Conservation (phyloP, 2,797 vertebrate species). For the Platalea minor region DNA sequence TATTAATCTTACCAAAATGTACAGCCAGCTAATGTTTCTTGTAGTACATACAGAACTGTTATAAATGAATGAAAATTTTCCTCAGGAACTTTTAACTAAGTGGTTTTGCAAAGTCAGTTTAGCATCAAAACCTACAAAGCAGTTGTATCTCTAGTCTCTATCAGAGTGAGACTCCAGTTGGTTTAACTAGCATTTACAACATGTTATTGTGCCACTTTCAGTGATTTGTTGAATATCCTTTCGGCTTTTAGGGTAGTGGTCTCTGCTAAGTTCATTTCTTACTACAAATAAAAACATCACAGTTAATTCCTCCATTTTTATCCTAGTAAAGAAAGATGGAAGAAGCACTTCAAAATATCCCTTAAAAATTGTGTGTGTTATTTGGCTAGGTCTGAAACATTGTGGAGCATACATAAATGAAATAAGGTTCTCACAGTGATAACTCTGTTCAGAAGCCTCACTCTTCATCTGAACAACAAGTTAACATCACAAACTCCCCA, state of each 20-base stretch:
- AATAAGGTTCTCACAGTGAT: not conserved
- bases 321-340: not conserved
- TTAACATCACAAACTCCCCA: not conserved
- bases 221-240: not conserved
- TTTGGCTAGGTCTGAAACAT: not conserved
- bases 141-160: not conserved
- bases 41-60: not conserved
- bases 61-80: not conserved
- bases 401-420: not conserved
- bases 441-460: not conserved
- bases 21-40: not conserved
- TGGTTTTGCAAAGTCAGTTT: not conserved
- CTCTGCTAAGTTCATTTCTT: not conserved
- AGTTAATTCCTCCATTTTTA: not conserved
- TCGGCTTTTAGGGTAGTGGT: not conserved
- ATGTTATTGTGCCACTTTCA: not conserved
- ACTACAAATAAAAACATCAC: not conserved
- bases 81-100: not conserved
- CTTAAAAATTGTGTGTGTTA: not conserved
- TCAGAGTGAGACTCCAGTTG: not conserved
- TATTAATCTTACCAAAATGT: not conserved
- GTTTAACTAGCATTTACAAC: not conserved
- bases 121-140: not conserved
- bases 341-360: not conserved
- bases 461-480: not conserved